Percentiles rank a stretch among this genome's conserved stretches.
These are phyloP conservation scores for Latrodectus geometricus DNA, from an alignment of 1,140 invertebrate species.

Conservation along the genomic window DNA sequence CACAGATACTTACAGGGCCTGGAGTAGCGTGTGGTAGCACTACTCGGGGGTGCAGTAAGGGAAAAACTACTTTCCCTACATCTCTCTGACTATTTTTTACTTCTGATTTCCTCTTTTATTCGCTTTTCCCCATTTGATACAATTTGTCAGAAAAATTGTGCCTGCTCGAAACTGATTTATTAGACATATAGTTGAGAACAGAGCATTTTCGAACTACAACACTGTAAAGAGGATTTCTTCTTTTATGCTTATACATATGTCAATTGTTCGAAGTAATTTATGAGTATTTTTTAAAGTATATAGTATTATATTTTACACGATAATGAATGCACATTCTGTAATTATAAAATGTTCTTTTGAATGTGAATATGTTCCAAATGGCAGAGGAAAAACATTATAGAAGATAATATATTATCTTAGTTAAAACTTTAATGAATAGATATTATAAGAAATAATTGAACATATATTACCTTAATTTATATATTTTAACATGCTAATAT, in stretches of 20 bases:
- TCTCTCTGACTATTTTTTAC: neutral
- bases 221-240: conserved; percentile 19
- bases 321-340: neutral
- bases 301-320: neutral
- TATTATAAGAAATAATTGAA: too few species aligned
- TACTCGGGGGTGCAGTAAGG: neutral
- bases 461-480: too few species aligned
- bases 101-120: conserved; percentile 16
- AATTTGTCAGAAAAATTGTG: conserved; percentile 48
- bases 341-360: neutral
- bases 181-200: conserved; percentile 1
- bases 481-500: too few species aligned
- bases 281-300: neutral
- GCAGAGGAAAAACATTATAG: too few species aligned
- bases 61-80: conserved; percentile 24
- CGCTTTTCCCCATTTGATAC: conserved; percentile 49
- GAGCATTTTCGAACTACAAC: neutral
- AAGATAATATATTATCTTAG: too few species aligned
- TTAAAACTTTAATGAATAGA: too few species aligned
- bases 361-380: too few species aligned
- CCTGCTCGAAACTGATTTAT: conserved; percentile 42
- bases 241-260: neutral
- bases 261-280: neutral
- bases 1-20: conserved; percentile 39
- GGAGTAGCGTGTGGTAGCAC: conserved; percentile 33